These are phyloP conservation scores for Anthophora plumipes DNA, from an alignment of 2,888 invertebrate species.

Conservation along the genomic window DNA sequence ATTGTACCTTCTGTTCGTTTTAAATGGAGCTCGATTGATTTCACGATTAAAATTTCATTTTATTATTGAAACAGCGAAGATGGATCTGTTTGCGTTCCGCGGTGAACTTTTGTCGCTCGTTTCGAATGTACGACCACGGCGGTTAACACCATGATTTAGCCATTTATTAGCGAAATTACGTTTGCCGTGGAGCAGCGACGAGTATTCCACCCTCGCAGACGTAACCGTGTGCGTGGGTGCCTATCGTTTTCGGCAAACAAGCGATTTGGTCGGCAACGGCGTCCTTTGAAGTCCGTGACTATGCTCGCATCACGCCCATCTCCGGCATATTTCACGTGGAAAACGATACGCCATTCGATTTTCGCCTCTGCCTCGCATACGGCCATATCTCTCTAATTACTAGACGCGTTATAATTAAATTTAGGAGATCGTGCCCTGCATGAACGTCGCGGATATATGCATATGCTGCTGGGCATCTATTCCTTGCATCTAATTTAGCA, in stretches of 20 bases:
- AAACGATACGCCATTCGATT: constrained; percentile 44
- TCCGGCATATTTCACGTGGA: constrained; percentile 53
- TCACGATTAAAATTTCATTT: background rate
- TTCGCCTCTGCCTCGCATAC: constrained; percentile 9
- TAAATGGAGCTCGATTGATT: too few species aligned
- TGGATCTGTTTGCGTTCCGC: background rate
- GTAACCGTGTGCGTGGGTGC: constrained; percentile 6
- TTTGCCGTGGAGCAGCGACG: constrained; percentile 36
- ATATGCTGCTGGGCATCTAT: background rate
- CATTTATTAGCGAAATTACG: constrained; percentile 62
- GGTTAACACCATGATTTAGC: constrained; percentile 48
- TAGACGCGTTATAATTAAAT: constrained; percentile 45
- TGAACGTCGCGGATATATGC: background rate
- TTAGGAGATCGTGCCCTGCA: constrained; percentile 20
- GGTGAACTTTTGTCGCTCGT: constrained; percentile 3
- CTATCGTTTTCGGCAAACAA: constrained; percentile 62
- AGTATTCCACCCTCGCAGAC: constrained; percentile 38
- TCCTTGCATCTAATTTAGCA: too few species aligned
- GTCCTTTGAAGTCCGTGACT: constrained; percentile 52
- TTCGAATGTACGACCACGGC: constrained; percentile 30
- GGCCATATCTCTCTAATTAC: constrained; percentile 23
- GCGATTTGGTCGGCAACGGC: constrained; percentile 46
- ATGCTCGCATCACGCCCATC: constrained; percentile 37
- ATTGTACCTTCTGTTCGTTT: too few species aligned
- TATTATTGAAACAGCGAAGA: background rate